Percentiles rank a stretch among this genome's conserved stretches.
Evolutionary conservation across 2,888 invertebrate species (phyloP).

Genomic region (Volucella inflata): DNA sequence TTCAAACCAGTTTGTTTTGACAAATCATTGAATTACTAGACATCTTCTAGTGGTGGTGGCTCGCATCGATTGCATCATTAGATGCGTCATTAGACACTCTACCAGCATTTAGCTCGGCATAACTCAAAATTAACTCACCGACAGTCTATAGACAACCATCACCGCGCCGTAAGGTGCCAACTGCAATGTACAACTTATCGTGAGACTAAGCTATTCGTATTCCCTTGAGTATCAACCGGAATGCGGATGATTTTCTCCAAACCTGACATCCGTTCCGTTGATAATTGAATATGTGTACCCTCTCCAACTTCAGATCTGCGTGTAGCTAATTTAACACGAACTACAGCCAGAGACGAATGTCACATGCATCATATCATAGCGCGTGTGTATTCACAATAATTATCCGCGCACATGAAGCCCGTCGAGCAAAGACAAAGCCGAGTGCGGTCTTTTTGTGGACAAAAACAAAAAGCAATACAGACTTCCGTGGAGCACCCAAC

Average conservation of each 20-base stretch:
- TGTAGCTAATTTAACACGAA: conserved; percentile 58
- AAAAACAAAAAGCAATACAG: conserved; percentile 15
- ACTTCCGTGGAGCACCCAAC: conserved; percentile 59
- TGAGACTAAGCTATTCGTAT: conserved; percentile 29
- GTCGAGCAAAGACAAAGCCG: conserved; percentile 45
- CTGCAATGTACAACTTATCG: conserved; percentile 53
- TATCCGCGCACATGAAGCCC: conserved; percentile 48
- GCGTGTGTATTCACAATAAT: conserved; percentile 52
- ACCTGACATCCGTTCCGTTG: conserved; percentile 66
- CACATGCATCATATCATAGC: conserved; percentile 48
- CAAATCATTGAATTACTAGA: conserved; percentile 45
- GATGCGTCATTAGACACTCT: conserved; percentile 60
- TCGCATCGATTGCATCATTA: conserved; percentile 65
- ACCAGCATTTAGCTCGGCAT: conserved; percentile 59
- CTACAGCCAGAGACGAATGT: conserved; percentile 40
- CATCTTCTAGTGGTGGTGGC: conserved; percentile 16
- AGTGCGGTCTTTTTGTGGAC: conserved; percentile 53
- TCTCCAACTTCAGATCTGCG: not conserved
- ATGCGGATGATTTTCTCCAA: conserved; percentile 60
- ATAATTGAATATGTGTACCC: conserved; percentile 59
- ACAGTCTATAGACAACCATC: conserved; percentile 13
- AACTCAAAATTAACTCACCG: conserved; percentile 65
- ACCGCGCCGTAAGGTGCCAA: conserved; percentile 55
- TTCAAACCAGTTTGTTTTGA: conserved; percentile 47
- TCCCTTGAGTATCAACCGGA: conserved; percentile 59